Evolutionary conservation across 2,888 invertebrate genomes (phyloP), one percentile per base, ranked within the genome.

Genomic region (Leptogaster cylindrica): DNA sequence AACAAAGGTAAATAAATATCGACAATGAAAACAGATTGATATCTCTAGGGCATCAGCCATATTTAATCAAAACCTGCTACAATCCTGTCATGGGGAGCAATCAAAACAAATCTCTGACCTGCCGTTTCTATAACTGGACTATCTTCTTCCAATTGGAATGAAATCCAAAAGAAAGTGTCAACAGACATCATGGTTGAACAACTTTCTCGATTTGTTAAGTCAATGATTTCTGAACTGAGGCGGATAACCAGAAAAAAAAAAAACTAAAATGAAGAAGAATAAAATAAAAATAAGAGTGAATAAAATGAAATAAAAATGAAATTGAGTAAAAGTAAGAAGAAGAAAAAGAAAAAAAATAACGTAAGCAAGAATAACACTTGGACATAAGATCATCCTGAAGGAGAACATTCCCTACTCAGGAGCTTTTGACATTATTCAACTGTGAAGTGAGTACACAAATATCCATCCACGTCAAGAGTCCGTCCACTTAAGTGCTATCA

Each of bases 401-500:
- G 61, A 61, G 41, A 28, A 61, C 61, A 61, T 44, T 44, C 61
- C 27, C 44, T 41, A 28, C 31, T 44, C 36, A n/a, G 61, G 39
- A 25, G 44, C 36, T 44, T 61, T 61, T 61, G 61, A 44, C 61
- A 61, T 61, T 61, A 61, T 61, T 61, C 28, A 44, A 44, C 61
- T 61, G 61, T 27, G 44, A 44, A 61, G 61, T 28, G 44, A 44
- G 61, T 27, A 25, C 44, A 52, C 28, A 44, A 44, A 61, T 61
- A 61, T 61, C 61, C 61, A 61, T 61, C 27, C 44, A 61, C 61
- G 27, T 61, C 44, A 44, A 61, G 61, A 44, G 61, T n/a, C 44
- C 61, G 61, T 61, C 44, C 61, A 61, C 61, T 61, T 61, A 61
- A 61, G 61, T 61, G 61, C 61, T 31, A 61, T 61, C 44, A 44